These are phyloP conservation scores for Sinodicranocentrus sp. DNA, from an alignment of 2,888 invertebrate genomes.

Conservation along the genomic window DNA sequence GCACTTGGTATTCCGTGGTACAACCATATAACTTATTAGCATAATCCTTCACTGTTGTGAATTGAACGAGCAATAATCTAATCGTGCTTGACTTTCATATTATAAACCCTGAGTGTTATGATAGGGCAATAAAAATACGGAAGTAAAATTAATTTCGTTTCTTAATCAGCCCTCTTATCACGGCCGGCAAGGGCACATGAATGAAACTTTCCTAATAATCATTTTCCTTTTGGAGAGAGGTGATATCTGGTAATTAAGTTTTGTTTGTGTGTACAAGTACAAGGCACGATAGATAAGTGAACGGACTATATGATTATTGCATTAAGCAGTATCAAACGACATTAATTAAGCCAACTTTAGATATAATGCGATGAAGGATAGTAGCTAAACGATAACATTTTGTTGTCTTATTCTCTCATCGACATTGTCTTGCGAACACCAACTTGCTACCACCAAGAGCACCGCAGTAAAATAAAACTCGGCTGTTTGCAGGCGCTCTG, in stretches of 20 bases:
- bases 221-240: constrained; percentile 3
- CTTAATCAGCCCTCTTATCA: constrained; percentile 37
- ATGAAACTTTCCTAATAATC: background rate
- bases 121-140: constrained; percentile 39
- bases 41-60: constrained; percentile 29
- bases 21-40: constrained; percentile 27
- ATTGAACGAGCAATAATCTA: constrained; percentile 16
- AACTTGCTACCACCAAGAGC: no score
- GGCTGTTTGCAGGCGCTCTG: no score
- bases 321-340: background rate
- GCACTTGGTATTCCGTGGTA: constrained; percentile 12
- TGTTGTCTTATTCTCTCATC: no score
- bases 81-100: constrained; percentile 24
- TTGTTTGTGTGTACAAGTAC: constrained; percentile 8
- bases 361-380: background rate
- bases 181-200: constrained; percentile 34
- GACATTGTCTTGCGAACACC: no score
- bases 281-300: background rate
- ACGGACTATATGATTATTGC: constrained; percentile 5
- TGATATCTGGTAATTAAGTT: constrained; percentile 37
- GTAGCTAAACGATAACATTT: no score
- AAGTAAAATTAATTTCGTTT: constrained; percentile 45
- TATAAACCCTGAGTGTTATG: constrained; percentile 2
- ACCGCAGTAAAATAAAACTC: no score
- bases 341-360: constrained; percentile 17